phyloP scores from a whole-genome alignment of 2,797 vertebrate species.

The Todus mexicanus region DNA sequence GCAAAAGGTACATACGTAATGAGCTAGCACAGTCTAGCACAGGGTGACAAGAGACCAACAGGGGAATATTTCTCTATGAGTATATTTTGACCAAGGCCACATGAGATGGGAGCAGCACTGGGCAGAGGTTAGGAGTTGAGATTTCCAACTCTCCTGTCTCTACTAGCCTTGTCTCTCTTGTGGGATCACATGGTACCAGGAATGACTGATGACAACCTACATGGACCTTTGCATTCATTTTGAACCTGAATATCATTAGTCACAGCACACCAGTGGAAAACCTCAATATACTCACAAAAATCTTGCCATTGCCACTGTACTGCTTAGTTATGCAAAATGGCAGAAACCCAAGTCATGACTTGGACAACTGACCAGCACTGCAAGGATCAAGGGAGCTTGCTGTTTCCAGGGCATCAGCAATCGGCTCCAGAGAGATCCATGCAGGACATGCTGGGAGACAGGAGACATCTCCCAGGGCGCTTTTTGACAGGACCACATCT shows the following conservation, averaged over 20 bases:
- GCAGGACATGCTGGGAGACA: background rate
- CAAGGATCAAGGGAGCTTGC: background rate
- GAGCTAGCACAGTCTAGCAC: background rate
- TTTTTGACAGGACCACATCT: background rate
- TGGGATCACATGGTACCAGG: background rate
- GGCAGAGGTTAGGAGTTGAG: background rate
- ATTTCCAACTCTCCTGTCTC: background rate
- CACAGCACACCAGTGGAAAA: background rate
- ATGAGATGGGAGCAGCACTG: accelerated
- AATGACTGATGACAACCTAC: background rate
- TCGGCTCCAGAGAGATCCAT: background rate
- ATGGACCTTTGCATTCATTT: background rate
- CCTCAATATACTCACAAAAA: background rate
- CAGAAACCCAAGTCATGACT: background rate
- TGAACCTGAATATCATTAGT: background rate
- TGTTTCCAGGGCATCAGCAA: background rate
- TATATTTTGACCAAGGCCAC: background rate
- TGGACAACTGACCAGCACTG: background rate
- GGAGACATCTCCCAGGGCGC: background rate
- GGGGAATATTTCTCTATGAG: background rate
- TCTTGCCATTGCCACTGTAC: background rate
- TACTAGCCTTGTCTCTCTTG: background rate
- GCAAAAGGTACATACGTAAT: too few species aligned
- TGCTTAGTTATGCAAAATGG: background rate
- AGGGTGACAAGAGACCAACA: background rate